Conservation (phyloP, 2,113 vertebrate species). For the Haemorhous mexicanus region DNA sequence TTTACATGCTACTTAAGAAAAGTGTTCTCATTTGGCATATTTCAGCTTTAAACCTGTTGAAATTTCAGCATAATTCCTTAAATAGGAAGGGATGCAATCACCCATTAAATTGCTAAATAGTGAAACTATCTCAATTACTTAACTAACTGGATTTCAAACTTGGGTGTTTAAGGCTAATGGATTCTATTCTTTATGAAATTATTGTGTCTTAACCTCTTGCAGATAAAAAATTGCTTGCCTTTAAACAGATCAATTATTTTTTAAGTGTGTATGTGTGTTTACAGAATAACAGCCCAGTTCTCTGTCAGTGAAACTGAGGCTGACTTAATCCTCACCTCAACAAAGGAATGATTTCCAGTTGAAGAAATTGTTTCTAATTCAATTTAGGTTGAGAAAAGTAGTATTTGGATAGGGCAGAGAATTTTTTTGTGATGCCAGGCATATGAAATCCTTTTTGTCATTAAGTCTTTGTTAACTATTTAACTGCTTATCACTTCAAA, state of each 20-base stretch:
- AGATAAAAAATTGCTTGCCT: not conserved
- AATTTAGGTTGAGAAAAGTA: not conserved
- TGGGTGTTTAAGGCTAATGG: not conserved
- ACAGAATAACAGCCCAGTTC: not conserved
- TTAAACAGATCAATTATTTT: not conserved
- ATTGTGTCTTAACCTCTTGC: not conserved
- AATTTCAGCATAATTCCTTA: not conserved
- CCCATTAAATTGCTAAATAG: not conserved
- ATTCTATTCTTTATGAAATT: not conserved
- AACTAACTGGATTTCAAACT: not conserved
- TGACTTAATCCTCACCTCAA: not conserved
- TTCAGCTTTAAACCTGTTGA: not conserved
- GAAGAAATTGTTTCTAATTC: not conserved
- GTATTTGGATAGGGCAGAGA: not conserved
- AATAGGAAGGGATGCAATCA: not conserved
- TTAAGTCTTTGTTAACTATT: not conserved
- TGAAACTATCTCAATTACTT: not conserved
- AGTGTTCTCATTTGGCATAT: not conserved
- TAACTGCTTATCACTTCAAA: not conserved
- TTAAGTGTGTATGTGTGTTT: not conserved
- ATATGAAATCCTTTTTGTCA: not conserved
- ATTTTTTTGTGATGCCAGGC: not conserved
- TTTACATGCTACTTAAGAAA: not conserved
- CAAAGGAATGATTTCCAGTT: not conserved
- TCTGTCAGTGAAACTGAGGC: not conserved